Percentiles rank a stretch among this genome's conserved stretches.
phyloP scores from a whole-genome alignment of 1,140 invertebrate species.

The Oscheius sp. region DNA sequence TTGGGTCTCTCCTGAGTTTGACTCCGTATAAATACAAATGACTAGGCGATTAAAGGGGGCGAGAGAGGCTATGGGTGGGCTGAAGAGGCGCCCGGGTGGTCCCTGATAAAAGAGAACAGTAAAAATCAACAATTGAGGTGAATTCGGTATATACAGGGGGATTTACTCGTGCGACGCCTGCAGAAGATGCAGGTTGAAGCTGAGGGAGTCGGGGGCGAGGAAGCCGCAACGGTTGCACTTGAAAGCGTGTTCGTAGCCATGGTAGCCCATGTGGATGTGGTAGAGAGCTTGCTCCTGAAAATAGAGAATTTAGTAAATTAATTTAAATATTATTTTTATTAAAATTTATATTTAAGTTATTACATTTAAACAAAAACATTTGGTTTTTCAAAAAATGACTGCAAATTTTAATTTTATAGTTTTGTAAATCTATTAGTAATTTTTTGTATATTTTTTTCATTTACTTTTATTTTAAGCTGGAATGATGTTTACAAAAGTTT shows the following conservation, averaged over 20 bases:
- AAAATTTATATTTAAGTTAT: background rate
- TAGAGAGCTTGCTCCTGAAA: constrained; percentile 84
- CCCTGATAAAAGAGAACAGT: background rate
- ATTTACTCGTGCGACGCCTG: constrained; percentile 62
- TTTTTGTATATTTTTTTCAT: too few species aligned
- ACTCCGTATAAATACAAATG: background rate
- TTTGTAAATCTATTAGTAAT: too few species aligned
- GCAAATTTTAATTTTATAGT: background rate
- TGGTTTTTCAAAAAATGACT: background rate
- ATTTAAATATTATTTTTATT: background rate
- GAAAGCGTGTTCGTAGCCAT: constrained; percentile 82
- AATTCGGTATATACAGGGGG: background rate
- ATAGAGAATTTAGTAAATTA: constrained; percentile 53
- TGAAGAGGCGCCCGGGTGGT: background rate
- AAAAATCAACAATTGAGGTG: background rate
- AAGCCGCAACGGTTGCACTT: constrained; percentile 89
- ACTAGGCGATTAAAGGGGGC: background rate
- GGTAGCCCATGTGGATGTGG: constrained; percentile 91
- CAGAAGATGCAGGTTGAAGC: constrained; percentile 86
- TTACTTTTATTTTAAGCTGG: too few species aligned
- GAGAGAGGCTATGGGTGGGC: background rate
- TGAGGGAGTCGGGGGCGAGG: constrained; percentile 74
- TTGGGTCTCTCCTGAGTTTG: background rate
- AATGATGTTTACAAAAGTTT: too few species aligned
- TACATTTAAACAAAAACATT: background rate